phyloP scores from a whole-genome alignment of 1,140 invertebrate genomes.

The Drosophila guanche region DNA sequence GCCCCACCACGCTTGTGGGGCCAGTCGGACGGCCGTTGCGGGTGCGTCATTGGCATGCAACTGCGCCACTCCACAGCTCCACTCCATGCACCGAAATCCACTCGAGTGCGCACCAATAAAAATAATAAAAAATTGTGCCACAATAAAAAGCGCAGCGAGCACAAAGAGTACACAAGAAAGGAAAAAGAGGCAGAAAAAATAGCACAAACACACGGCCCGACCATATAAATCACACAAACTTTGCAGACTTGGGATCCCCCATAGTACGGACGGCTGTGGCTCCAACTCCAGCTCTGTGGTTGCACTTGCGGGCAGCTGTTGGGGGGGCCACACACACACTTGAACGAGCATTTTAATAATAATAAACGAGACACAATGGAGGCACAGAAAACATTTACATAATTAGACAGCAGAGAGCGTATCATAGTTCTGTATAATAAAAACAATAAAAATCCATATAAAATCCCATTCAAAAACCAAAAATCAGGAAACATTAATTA shows the following conservation, averaged over 20 bases:
- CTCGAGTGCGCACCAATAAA: constrained; percentile 77
- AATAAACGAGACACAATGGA: too few relatives aligned
- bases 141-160: constrained; percentile 73
- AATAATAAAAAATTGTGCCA: constrained; percentile 71
- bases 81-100: constrained; percentile 53
- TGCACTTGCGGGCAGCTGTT: not conserved
- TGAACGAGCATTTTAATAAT: too few relatives aligned
- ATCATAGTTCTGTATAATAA: too few relatives aligned
- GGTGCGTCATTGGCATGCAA: constrained; percentile 59
- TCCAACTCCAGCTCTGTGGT: not conserved
- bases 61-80: constrained; percentile 39
- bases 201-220: constrained; percentile 51
- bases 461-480: too few relatives aligned
- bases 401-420: too few relatives aligned
- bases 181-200: not conserved
- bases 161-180: constrained; percentile 26
- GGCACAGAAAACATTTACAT: too few relatives aligned
- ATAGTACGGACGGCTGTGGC: constrained; percentile 30
- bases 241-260: constrained; percentile 64
- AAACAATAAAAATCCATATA: too few relatives aligned
- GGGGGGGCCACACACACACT: too few relatives aligned
- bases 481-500: too few relatives aligned
- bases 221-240: constrained; percentile 80
- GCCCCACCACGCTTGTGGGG: constrained; percentile 11
- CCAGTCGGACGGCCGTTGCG: constrained; percentile 3